Evolutionary conservation across 2,113 vertebrate species (phyloP).

Genomic region (Elanoides forficatus): DNA sequence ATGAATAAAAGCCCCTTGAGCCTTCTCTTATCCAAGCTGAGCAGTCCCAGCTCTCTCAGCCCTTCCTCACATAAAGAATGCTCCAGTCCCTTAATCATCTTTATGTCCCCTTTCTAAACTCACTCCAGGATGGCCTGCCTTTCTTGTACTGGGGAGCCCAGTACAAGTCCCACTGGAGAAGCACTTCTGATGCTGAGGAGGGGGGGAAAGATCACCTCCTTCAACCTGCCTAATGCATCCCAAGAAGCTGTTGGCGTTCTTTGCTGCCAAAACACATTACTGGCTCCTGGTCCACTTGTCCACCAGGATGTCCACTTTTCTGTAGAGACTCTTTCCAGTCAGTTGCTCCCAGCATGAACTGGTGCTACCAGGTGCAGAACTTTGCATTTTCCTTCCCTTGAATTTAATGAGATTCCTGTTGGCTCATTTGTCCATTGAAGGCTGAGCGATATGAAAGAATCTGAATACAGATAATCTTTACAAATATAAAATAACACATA

Average conservation of each 20-base stretch:
- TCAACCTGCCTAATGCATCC: neutral
- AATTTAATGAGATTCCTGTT: neutral
- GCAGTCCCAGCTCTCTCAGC: neutral
- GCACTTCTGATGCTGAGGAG: neutral
- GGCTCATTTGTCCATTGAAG: neutral
- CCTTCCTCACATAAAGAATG: neutral
- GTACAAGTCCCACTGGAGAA: neutral
- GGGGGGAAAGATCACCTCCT: neutral
- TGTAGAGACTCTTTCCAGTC: neutral
- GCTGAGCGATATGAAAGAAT: neutral
- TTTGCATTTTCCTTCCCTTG: neutral
- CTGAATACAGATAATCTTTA: neutral
- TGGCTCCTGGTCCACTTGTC: neutral
- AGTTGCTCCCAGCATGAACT: neutral
- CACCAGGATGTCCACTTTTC: neutral
- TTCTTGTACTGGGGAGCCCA: neutral
- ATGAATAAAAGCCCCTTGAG: neutral
- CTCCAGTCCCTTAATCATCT: neutral
- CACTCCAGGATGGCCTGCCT: neutral
- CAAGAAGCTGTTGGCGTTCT: neutral
- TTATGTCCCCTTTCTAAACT: neutral
- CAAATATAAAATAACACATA: neutral
- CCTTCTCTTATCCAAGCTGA: neutral
- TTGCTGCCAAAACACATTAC: neutral
- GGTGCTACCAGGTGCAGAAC: neutral